phyloP scores from a whole-genome alignment of 2,888 invertebrate species.

The Agrotis segetum region DNA sequence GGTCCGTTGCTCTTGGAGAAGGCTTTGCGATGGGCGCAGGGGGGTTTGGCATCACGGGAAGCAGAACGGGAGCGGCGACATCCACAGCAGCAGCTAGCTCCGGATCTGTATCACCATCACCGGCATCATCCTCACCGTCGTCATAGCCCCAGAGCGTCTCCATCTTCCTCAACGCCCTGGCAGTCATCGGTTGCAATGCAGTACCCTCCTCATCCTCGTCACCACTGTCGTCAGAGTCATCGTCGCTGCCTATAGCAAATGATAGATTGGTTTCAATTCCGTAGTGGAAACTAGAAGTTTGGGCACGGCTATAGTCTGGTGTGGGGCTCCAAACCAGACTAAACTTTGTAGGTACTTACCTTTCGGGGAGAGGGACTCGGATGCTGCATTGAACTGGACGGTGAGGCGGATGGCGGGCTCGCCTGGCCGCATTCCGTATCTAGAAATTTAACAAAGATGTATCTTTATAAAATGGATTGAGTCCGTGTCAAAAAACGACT shows the following conservation, averaged over 20 bases:
- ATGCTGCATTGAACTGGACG: too few relatives aligned
- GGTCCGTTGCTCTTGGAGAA: not conserved
- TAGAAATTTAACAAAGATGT: not conserved
- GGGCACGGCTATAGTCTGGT: not conserved
- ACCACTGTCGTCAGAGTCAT: not conserved
- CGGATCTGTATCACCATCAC: too few relatives aligned
- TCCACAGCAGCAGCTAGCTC: not conserved
- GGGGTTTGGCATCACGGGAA: not conserved
- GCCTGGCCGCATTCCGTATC: too few relatives aligned
- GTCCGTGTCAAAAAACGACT: not conserved
- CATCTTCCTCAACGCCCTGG: not conserved
- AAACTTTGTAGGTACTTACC: too few relatives aligned
- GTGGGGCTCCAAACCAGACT: too few relatives aligned
- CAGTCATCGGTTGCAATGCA: too few relatives aligned
- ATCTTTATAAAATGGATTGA: not conserved
- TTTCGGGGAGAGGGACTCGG: too few relatives aligned
- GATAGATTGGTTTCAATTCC: not conserved
- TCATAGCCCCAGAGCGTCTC: constrained; percentile 11
- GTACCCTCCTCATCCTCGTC: not conserved
- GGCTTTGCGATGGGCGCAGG: too few relatives aligned
- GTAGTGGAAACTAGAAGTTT: not conserved
- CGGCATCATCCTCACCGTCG: rapidly evolving
- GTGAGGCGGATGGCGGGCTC: too few relatives aligned
- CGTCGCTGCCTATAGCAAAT: not conserved
- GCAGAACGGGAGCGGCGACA: too few relatives aligned